These are phyloP conservation scores for Paraescarpia echinospica DNA, from an alignment of 1,140 invertebrate genomes.

Conservation along the genomic window DNA sequence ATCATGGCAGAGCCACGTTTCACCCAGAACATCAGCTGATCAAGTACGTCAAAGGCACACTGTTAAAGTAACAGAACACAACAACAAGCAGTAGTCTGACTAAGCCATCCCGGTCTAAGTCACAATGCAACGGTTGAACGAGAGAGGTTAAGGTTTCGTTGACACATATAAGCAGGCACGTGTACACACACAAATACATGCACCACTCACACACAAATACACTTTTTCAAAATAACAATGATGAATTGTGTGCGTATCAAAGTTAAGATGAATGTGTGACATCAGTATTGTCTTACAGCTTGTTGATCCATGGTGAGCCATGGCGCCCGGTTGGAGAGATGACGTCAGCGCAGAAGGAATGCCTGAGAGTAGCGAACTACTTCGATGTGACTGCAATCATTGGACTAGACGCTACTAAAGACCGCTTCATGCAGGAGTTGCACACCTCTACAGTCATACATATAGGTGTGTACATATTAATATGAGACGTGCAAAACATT, in stretches of 20 bases:
- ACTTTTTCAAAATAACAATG: too few relatives aligned
- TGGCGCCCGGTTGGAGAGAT: slow-evolving; percentile 43
- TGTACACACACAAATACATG: not conserved
- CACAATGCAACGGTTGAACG: not conserved
- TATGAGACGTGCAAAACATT: not conserved
- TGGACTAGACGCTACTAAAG: slow-evolving; percentile 44
- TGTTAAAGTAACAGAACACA: too few relatives aligned
- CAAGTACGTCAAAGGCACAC: too few relatives aligned
- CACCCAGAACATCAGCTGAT: too few relatives aligned
- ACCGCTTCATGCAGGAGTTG: slow-evolving; percentile 41
- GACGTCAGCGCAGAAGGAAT: slow-evolving; percentile 38
- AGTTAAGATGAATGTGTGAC: not conserved
- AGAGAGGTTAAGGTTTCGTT: not conserved
- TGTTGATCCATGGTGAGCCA: slow-evolving; percentile 40
- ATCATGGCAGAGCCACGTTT: too few relatives aligned
- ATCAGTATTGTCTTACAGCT: slow-evolving; percentile 30
- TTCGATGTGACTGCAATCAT: slow-evolving; percentile 40
- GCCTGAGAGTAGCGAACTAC: slow-evolving; percentile 37
- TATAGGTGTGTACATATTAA: slow-evolving; percentile 38
- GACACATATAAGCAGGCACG: not conserved
- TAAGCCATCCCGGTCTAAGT: too few relatives aligned
- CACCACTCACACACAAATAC: not conserved
- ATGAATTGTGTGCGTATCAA: too few relatives aligned
- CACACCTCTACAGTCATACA: slow-evolving; percentile 45
- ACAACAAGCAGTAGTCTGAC: too few relatives aligned